Evolutionary conservation across 2,797 vertebrate species (phyloP), one percentile per base, ranked within the genome.

Genomic region (Denticeps clupeoides): DNA sequence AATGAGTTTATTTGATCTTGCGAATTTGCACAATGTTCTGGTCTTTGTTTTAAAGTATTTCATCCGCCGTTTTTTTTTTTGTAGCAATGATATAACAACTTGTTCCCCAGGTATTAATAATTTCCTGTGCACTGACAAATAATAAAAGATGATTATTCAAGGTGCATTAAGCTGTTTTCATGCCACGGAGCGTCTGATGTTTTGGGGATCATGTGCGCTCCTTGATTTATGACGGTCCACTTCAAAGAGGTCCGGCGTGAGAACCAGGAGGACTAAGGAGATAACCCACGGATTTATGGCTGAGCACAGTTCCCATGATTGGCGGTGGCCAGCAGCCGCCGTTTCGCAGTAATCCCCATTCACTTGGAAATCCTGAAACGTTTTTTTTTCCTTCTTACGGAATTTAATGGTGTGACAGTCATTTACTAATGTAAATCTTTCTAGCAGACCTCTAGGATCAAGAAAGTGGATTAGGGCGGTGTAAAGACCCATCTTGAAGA

Each of bases 261-360:
- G 82, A 87, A 82, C 67, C 32, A 46, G 77, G 62, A 70, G 69
- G 63, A 74, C 58, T 53, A 65, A 78, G 62, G 68, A 73, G 72
- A 74, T 81, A 82, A 83, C 72, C 76, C 70, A 66, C 57, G 66
- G 81, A 79, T 83, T 86, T 84, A 81, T 69, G 64, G 69, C 65
- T 56, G 53, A 65, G 76, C 59, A 58, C 31, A 2, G 62, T 85
- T 86, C 80, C 82, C 77, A 79, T 77, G 81, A 78, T 69, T 76
- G 74, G 72, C 72, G 48, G 62, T 55, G 64, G 69, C 67, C 19
- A 77, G 76, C 77, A 75, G 62, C 65, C 62, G 64, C 62, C 54
- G 68, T 57, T 67, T 63, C n/a, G 62, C 77, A 12, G 45, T 81
- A 84, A 86, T 79, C 75, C 77, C 77, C 58, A 74, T 82, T 84